Conservation (phyloP, 2,113 vertebrate genomes). For the Stercorarius parasiticus region DNA sequence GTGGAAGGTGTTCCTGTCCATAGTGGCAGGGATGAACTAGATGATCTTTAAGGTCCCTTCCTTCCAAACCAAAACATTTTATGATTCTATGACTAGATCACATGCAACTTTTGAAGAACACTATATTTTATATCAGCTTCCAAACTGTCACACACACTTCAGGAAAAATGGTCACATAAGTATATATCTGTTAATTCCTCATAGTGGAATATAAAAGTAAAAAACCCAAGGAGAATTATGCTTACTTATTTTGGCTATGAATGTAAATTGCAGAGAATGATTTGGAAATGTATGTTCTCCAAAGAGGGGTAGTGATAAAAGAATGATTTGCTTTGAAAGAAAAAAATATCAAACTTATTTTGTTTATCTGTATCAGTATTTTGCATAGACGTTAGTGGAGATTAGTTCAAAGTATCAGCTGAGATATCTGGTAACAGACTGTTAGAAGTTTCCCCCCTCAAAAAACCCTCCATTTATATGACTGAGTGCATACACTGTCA, state of each 20-base stretch:
- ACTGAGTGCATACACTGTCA: neutral
- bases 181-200: neutral
- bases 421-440: neutral
- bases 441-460: neutral
- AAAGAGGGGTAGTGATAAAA: neutral
- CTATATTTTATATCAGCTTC: neutral
- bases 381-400: neutral
- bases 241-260: neutral
- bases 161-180: neutral
- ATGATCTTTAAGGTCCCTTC: neutral
- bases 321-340: neutral
- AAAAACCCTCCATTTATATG: neutral
- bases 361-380: neutral
- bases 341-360: neutral
- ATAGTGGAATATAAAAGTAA: neutral
- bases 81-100: neutral
- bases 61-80: neutral
- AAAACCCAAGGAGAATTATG: neutral
- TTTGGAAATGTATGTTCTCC: neutral
- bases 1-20: neutral
- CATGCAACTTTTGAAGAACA: neutral
- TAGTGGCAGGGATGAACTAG: neutral
- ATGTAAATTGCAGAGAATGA: neutral
- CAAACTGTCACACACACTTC: neutral
- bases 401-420: neutral